These are phyloP conservation scores for Drosophila putrida DNA, from an alignment of 2,888 invertebrate species.

Conservation along the genomic window DNA sequence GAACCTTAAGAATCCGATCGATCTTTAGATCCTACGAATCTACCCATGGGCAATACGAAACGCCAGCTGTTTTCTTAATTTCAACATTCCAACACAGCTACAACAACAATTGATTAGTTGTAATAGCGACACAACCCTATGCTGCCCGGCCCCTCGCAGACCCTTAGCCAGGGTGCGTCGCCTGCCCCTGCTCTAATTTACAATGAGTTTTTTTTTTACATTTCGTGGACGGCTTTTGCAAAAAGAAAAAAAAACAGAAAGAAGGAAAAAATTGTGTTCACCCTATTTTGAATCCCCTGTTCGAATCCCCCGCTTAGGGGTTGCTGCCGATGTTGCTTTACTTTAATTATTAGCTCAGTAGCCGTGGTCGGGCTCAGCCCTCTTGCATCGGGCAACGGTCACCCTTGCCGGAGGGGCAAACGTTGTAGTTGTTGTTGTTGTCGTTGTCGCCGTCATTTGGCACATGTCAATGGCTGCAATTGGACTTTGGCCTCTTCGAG, in stretches of 20 bases:
- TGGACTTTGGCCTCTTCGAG: constrained; percentile 49
- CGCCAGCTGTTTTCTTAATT: constrained; percentile 59
- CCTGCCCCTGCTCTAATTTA: constrained; percentile 65
- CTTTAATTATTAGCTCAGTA: constrained; percentile 72
- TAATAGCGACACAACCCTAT: constrained; percentile 51
- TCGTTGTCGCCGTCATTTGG: constrained; percentile 62
- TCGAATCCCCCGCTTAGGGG: constrained; percentile 65
- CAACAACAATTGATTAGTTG: constrained; percentile 61
- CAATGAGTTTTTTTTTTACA: constrained; percentile 55
- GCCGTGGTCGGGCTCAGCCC: constrained; percentile 51
- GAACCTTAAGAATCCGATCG: constrained; percentile 6
- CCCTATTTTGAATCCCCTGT: constrained; percentile 53
- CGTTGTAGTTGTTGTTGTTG: constrained; percentile 30
- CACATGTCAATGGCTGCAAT: constrained; percentile 79
- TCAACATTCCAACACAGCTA: constrained; percentile 47
- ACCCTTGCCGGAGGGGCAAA: constrained; percentile 64
- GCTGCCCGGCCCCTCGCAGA: constrained; percentile 7
- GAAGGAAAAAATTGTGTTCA: constrained; percentile 37
- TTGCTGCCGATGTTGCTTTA: constrained; percentile 56
- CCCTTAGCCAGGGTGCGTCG: constrained; percentile 20
- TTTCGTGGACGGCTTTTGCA: constrained; percentile 31
- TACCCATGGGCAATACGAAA: constrained; percentile 24
- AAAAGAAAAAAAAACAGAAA: constrained; percentile 18
- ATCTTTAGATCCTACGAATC: constrained; percentile 17
- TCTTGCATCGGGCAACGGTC: constrained; percentile 52